Evolutionary conservation across 2,797 vertebrate genomes (phyloP), one percentile per base, ranked within the genome.

Genomic region (Danio tinwini): DNA sequence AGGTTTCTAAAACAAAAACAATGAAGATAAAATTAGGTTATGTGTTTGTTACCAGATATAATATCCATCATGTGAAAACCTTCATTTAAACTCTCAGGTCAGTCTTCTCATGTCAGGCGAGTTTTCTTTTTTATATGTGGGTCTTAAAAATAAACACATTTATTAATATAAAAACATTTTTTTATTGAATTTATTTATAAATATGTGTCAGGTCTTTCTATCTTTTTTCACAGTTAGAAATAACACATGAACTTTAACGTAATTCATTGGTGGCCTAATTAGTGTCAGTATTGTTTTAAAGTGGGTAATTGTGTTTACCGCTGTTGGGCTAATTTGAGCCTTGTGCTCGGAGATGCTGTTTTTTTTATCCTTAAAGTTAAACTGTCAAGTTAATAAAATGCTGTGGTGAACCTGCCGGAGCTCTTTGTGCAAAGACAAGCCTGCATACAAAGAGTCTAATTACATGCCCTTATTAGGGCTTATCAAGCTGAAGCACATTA

Each of bases 261-360:
- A 87, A 92, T 88, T 91, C 88, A 93, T 91, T 88, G 88, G 88
- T 90, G 88, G 80, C 86, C 91, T 93, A 93, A 94, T 94, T 94
- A 93, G 91, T 93, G 93, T 94, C 93, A 93, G 88, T 89, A 90
- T 91, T 91, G 89, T 92, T 91, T 89, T 91, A 91, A 91, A 93
- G 88, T 89, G 87, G 83, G 90, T 86, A 87, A 85, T 89, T 90
- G 90, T 93, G 92, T 94, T 94, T 93, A 93, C 92, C 81, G 87
- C 87, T 87, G 88, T 89, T 86, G 87, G 88, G 85, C 88, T 93
- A 92, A 94, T 94, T 93, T 93, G 87, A 90, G 87, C 88, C 86
- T 87, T 90, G 88, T 84, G 89, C 89, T 74, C 82, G 90, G 87
- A 87, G 90, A 89, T 91, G 90, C 84, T 91, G 74, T 79, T 91